Conservation (phyloP, 2,888 invertebrate genomes). For the Hetaerina titia region DNA sequence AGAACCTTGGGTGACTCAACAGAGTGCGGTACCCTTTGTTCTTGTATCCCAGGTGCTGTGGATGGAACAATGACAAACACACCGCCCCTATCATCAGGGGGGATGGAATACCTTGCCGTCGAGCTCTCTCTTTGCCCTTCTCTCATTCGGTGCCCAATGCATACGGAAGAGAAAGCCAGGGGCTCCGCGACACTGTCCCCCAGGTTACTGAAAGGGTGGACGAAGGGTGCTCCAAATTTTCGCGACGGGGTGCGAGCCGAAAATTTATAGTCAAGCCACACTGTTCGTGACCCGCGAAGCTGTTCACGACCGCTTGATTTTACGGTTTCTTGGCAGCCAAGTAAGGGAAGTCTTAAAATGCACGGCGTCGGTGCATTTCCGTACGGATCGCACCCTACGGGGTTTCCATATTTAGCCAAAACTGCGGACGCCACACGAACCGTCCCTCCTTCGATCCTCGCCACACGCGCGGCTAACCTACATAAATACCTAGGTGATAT, state of each 20-base stretch:
- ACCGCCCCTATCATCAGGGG: background rate
- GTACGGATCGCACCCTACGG: background rate
- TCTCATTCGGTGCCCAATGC: background rate
- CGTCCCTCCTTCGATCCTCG: background rate
- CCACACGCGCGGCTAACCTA: background rate
- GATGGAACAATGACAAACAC: constrained; percentile 27
- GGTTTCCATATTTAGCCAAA: background rate
- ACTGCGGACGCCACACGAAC: background rate
- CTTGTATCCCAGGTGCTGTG: constrained; percentile 13
- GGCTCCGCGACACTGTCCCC: constrained; percentile 21
- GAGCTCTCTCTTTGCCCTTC: background rate
- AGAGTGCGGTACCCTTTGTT: background rate
- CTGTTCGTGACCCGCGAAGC: background rate
- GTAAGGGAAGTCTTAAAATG: background rate
- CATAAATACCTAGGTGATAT: constrained; percentile 6
- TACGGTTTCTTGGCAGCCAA: constrained; percentile 8
- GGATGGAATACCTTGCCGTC: background rate
- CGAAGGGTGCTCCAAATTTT: background rate
- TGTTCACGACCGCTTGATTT: background rate
- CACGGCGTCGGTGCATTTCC: background rate
- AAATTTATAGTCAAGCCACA: constrained; percentile 3
- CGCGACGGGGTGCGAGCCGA: background rate
- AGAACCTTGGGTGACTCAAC: background rate
- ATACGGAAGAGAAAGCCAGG: background rate
- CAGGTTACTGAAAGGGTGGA: constrained; percentile 29